phyloP scores from a whole-genome alignment of 1,140 invertebrate genomes.

The Bombus soroeensis region DNA sequence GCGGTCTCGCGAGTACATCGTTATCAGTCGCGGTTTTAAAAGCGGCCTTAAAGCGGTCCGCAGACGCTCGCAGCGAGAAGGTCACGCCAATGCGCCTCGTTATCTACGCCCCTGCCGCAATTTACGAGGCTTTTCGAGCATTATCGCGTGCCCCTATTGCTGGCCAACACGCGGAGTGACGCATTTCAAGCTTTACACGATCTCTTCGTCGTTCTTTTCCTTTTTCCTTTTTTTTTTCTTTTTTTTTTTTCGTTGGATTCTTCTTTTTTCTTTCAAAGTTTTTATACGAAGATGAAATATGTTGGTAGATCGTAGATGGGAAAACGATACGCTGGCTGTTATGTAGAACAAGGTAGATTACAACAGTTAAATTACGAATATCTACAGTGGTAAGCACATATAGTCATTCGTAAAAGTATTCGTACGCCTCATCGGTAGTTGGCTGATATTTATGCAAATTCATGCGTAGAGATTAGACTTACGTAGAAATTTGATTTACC shows the following conservation, averaged over 20 bases:
- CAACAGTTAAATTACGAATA: neutral
- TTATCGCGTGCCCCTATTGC: slow-evolving; percentile 66
- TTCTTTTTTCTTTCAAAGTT: neutral
- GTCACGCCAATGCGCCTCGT: slow-evolving; percentile 71
- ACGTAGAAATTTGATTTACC: too few species aligned
- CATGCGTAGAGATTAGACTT: too few species aligned
- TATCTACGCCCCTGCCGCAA: slow-evolving; percentile 66
- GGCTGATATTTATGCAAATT: too few species aligned
- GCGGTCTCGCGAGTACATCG: slow-evolving; percentile 48
- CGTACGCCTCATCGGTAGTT: neutral
- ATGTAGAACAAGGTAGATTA: neutral
- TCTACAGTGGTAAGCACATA: neutral
- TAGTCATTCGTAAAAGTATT: neutral
- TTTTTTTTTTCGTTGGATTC: too few species aligned
- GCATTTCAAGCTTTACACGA: slow-evolving; percentile 5
- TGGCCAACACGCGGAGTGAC: slow-evolving; percentile 23
- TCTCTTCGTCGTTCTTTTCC: neutral
- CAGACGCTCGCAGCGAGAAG: slow-evolving; percentile 62
- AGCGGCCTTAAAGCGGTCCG: slow-evolving; percentile 52
- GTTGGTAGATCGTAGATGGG: neutral
- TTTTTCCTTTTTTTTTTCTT: too few species aligned
- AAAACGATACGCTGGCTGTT: neutral
- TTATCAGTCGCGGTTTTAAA: slow-evolving; percentile 67
- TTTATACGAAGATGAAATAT: neutral
- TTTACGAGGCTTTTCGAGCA: slow-evolving; percentile 62